phyloP scores from a whole-genome alignment of 2,888 invertebrate species.

The Gerris lacustris region DNA sequence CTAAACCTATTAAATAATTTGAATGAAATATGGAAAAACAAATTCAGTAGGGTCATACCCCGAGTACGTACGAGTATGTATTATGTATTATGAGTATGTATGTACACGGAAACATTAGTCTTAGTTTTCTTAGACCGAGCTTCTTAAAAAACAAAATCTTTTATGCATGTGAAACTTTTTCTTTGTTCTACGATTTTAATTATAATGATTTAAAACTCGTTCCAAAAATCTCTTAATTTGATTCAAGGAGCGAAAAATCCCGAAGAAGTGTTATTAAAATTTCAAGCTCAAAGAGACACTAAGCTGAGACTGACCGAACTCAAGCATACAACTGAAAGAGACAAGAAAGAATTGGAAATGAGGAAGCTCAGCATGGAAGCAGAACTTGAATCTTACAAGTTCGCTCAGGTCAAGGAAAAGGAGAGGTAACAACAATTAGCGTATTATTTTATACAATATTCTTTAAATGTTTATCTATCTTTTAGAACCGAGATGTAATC shows the following conservation, averaged over 20 bases:
- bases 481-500: no score
- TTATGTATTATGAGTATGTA: no score
- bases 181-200: no score
- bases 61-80: no score
- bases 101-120: no score
- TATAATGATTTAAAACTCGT: background rate
- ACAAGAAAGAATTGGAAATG: conserved; percentile 57
- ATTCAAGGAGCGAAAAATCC: conserved; percentile 54
- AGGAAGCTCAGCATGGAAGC: conserved; percentile 50
- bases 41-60: no score
- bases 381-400: conserved; percentile 64
- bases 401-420: conserved; percentile 64
- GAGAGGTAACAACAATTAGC: conserved; percentile 52
- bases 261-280: conserved; percentile 60
- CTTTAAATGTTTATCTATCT: no score
- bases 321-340: conserved; percentile 57
- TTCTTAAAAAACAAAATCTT: no score
- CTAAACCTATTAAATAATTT: no score
- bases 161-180: no score
- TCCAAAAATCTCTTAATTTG: background rate
- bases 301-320: conserved; percentile 55
- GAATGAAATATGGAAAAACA: no score
- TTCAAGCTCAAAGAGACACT: conserved; percentile 60
- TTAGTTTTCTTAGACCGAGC: no score
- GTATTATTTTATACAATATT: conserved; percentile 21